phyloP scores from a whole-genome alignment of 2,113 vertebrate species.

The Strix aluco region DNA sequence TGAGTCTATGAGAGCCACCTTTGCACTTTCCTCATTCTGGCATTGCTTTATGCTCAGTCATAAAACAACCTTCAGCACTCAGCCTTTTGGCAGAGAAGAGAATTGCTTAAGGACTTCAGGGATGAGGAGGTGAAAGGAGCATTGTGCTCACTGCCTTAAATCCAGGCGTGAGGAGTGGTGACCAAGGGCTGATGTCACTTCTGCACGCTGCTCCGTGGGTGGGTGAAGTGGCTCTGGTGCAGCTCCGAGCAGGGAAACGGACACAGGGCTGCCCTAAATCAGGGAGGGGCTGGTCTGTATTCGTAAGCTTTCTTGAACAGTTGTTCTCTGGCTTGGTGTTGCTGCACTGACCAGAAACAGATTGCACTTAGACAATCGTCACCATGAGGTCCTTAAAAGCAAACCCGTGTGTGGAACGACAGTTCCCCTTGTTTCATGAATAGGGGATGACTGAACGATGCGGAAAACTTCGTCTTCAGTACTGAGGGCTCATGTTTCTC shows the following conservation, averaged over 20 bases:
- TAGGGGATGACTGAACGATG: neutral
- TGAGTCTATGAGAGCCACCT: neutral
- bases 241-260: neutral
- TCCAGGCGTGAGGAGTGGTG: neutral
- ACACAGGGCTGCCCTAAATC: neutral
- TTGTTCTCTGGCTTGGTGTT: neutral
- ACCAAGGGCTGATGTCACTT: conserved; percentile 11
- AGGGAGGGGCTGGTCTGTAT: neutral
- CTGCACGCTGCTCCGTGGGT: fast-evolving
- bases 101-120: neutral
- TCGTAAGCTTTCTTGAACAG: neutral
- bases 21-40: conserved; percentile 51
- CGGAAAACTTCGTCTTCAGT: neutral
- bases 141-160: fast-evolving
- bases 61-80: neutral
- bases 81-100: conserved; percentile 17
- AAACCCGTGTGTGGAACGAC: neutral
- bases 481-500: neutral
- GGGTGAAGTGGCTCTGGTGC: neutral
- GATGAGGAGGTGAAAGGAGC: neutral
- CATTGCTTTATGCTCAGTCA: neutral
- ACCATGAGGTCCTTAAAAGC: neutral
- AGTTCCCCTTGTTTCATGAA: neutral
- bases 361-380: neutral
- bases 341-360: neutral